These are phyloP conservation scores for Chrysolina haemoptera DNA, from an alignment of 2,888 invertebrate species.

Conservation along the genomic window DNA sequence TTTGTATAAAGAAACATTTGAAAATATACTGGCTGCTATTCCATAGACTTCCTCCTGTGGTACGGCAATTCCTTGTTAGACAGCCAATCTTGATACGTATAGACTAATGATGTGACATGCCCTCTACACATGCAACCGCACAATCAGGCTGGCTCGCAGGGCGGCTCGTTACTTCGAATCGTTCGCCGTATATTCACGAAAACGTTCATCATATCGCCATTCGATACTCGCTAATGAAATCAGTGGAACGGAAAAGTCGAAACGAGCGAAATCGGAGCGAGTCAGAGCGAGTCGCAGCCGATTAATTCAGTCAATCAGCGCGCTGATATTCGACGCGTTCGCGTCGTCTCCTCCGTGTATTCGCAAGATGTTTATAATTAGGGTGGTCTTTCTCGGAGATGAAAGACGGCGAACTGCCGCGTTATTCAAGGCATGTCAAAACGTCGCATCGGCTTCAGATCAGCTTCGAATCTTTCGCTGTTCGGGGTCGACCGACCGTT, in stretches of 20 bases:
- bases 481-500: background rate
- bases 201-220: conserved; percentile 5
- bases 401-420: conserved; percentile 12
- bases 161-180: background rate
- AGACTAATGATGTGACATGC: no score
- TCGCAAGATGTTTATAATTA: conserved; percentile 23
- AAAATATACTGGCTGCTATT: no score
- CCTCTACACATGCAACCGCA: background rate
- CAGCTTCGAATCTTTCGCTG: background rate
- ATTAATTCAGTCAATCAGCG: conserved; percentile 14
- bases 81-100: no score
- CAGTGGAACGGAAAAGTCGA: conserved; percentile 9
- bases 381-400: conserved; percentile 19
- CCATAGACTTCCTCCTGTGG: no score
- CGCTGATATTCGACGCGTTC: background rate
- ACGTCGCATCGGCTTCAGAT: conserved; percentile 5
- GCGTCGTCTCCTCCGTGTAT: conserved; percentile 9
- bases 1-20: background rate
- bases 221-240: conserved; percentile 19
- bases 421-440: conserved; percentile 10
- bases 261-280: conserved; percentile 12
- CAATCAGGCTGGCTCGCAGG: background rate
- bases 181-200: background rate
- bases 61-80: no score
- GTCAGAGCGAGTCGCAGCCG: conserved; percentile 14